Evolutionary conservation across 2,113 vertebrate genomes (phyloP).

Genomic region (Sylvilagus bachmani): DNA sequence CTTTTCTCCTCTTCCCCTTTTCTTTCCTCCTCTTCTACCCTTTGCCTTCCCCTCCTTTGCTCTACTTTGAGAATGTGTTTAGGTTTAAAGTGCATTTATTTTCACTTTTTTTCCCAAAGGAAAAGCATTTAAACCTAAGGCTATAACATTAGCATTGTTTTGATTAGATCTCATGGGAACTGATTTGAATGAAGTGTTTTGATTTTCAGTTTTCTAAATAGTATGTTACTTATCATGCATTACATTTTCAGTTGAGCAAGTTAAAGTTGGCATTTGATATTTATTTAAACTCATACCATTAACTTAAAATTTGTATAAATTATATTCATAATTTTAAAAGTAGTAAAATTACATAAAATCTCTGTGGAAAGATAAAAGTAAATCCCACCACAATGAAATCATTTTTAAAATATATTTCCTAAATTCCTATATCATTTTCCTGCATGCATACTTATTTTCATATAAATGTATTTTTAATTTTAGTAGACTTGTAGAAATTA

Average conservation of each 20-base stretch:
- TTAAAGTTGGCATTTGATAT: neutral
- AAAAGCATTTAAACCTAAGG: slow-evolving; percentile 7
- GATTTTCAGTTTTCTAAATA: slow-evolving; percentile 50
- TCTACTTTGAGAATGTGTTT: slow-evolving; percentile 8
- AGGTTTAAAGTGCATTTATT: neutral
- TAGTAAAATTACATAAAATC: neutral
- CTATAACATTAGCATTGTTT: slow-evolving; percentile 30
- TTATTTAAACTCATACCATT: slow-evolving; percentile 39
- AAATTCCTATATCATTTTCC: neutral
- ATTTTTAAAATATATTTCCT: neutral
- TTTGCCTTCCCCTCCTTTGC: neutral
- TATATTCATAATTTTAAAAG: slow-evolving; percentile 47
- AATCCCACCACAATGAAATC: neutral
- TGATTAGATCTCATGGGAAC: neutral
- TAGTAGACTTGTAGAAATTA: no score
- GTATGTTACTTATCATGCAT: neutral
- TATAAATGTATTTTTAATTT: no score
- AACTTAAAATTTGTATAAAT: slow-evolving; percentile 26
- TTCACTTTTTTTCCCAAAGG: neutral
- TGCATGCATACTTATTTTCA: neutral
- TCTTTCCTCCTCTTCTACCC: no score
- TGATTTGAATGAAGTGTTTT: neutral
- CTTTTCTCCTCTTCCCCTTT: rapidly evolving
- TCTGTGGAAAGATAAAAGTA: neutral
- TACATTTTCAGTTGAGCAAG: slow-evolving; percentile 38